These are phyloP conservation scores for Trichosurus vulpecula DNA, from an alignment of 2,797 vertebrate species.

Conservation along the genomic window DNA sequence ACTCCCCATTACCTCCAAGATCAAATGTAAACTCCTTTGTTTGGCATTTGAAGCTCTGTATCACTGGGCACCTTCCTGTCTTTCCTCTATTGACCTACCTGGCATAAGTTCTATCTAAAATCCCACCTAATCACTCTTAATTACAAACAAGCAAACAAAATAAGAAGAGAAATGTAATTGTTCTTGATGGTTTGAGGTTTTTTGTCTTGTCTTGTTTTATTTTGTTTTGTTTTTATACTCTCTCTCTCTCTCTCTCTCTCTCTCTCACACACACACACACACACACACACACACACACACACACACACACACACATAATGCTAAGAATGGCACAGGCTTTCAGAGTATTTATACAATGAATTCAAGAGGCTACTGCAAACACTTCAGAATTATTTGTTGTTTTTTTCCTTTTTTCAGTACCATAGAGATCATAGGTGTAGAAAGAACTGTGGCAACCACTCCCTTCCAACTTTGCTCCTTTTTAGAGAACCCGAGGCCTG, in stretches of 20 bases:
- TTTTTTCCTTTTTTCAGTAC: neutral
- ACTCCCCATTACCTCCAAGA: neutral
- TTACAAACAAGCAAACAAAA: neutral
- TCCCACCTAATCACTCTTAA: neutral
- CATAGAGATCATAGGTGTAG: neutral
- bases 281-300: no score
- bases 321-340: conserved; percentile 27
- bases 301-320: neutral
- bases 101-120: neutral
- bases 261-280: no score
- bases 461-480: neutral
- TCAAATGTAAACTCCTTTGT: neutral
- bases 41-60: neutral
- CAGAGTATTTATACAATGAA: conserved; percentile 48
- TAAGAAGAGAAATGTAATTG: neutral
- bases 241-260: no score
- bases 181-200: neutral
- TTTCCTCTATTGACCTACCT: neutral
- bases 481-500: neutral
- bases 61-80: neutral
- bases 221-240: neutral
- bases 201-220: neutral
- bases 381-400: neutral
- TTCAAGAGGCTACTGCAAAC: conserved; percentile 50
- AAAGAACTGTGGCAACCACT: neutral